These are phyloP conservation scores for Luffia ferchaultella DNA, from an alignment of 2,888 invertebrate genomes.

Conservation along the genomic window DNA sequence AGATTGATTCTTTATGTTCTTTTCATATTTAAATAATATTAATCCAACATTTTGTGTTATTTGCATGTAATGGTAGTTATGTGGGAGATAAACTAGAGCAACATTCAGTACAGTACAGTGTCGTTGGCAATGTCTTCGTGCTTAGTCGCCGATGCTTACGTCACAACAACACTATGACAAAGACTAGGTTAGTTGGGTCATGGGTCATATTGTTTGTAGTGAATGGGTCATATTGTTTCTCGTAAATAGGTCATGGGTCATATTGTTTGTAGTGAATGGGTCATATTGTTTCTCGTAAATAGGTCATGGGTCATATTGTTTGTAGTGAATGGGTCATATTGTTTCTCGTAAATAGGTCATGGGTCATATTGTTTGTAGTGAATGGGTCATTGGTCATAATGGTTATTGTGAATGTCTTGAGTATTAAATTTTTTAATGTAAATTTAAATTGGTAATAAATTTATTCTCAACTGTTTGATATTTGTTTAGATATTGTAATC, in stretches of 20 bases:
- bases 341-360: slow-evolving; percentile 27
- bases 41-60: neutral
- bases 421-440: too few species aligned
- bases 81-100: slow-evolving; percentile 53
- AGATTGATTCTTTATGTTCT: too few species aligned
- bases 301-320: neutral
- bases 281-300: too few species aligned
- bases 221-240: too few species aligned
- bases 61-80: slow-evolving; percentile 32
- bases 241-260: slow-evolving; percentile 21
- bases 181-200: slow-evolving; percentile 34
- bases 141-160: slow-evolving; percentile 50
- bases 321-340: too few species aligned
- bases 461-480: too few species aligned
- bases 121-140: slow-evolving; percentile 45
- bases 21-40: too few species aligned
- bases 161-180: slow-evolving; percentile 55
- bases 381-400: too few species aligned
- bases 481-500: too few species aligned
- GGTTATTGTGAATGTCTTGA: too few species aligned
- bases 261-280: too few species aligned
- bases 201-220: neutral
- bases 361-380: neutral
- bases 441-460: too few species aligned
- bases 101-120: slow-evolving; percentile 53